A percentile compares a stretch with the other conserved stretches of the same genome.
Evolutionary conservation across 1,140 invertebrate genomes (phyloP).

Genomic region (Anoplolepis gracilipes): DNA sequence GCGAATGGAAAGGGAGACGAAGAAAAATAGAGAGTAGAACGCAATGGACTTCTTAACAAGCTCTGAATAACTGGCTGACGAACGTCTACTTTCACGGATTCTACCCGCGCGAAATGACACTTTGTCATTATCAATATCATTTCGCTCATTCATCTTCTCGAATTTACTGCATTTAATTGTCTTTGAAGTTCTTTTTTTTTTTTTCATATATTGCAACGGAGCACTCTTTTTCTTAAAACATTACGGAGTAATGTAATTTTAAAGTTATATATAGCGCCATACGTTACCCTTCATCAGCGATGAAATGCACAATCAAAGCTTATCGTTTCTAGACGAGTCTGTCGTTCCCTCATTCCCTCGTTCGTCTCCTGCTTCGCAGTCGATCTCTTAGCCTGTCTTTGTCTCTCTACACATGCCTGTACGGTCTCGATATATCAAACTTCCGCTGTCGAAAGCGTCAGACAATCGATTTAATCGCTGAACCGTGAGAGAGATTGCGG

Average conservation of each 20-base stretch:
- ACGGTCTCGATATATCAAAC: conserved; percentile 74
- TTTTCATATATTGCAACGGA: background rate
- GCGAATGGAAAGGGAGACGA: conserved; percentile 7
- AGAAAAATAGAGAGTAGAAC: conserved; percentile 51
- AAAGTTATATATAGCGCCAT: background rate
- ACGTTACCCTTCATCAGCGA: conserved; percentile 1
- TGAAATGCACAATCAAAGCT: conserved; percentile 58
- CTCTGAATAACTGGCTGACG: conserved; percentile 79
- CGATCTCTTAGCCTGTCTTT: background rate
- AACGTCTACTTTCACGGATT: conserved; percentile 74
- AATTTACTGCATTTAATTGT: conserved; percentile 19
- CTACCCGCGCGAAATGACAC: conserved; percentile 51
- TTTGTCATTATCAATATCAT: conserved; percentile 38
- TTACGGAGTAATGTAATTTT: conserved; percentile 48
- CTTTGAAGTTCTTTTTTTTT: background rate
- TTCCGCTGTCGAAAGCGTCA: conserved; percentile 67
- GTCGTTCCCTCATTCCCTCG: background rate
- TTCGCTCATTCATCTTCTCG: background rate
- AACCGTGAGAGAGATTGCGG: conserved; percentile 77
- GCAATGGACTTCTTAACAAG: conserved; percentile 74
- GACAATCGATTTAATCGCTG: conserved; percentile 79
- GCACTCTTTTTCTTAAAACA: conserved; percentile 3
- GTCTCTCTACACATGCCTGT: background rate
- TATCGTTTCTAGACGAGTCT: conserved; percentile 50
- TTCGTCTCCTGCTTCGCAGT: background rate